A percentile compares a stretch with the other conserved stretches of the same genome.
These are phyloP conservation scores for Acanthurus lineatus DNA, from an alignment of 2,797 vertebrate genomes.

Conservation along the genomic window DNA sequence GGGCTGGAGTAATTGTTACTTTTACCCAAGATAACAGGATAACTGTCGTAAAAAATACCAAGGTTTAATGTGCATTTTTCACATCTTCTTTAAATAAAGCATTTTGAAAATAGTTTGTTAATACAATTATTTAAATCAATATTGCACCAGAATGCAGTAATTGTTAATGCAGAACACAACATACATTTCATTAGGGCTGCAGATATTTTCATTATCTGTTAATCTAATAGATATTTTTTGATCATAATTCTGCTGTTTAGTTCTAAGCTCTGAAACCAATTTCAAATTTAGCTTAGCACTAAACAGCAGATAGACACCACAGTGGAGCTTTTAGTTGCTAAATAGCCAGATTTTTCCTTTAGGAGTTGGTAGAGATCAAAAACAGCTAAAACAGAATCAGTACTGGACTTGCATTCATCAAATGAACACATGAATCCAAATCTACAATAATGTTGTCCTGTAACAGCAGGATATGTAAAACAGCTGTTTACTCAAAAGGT, in stretches of 20 bases:
- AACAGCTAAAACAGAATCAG: not conserved
- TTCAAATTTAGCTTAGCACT: not conserved
- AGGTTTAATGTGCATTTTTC: not conserved
- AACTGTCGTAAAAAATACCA: not conserved
- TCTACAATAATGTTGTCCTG: not conserved
- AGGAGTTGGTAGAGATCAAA: slow-evolving; percentile 1
- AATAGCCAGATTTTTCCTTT: not conserved
- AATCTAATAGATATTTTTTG: not conserved
- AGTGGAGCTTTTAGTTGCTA: not conserved
- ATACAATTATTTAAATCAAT: not conserved
- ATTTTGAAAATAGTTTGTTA: not conserved
- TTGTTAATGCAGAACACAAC: not conserved
- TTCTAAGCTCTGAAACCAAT: not conserved
- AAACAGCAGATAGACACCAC: not conserved
- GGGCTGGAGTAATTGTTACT: slow-evolving; percentile 13
- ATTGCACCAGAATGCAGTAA: not conserved
- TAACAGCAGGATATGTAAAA: not conserved
- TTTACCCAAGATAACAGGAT: slow-evolving; percentile 5
- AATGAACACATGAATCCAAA: too few species aligned
- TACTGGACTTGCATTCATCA: too few species aligned
- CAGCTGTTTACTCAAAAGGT: not conserved
- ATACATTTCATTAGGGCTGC: not conserved
- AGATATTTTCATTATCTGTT: not conserved
- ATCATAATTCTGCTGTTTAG: not conserved
- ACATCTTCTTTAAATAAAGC: not conserved